Evolutionary conservation across 2,113 vertebrate genomes (phyloP).

Genomic region (Clarias gariepinus): DNA sequence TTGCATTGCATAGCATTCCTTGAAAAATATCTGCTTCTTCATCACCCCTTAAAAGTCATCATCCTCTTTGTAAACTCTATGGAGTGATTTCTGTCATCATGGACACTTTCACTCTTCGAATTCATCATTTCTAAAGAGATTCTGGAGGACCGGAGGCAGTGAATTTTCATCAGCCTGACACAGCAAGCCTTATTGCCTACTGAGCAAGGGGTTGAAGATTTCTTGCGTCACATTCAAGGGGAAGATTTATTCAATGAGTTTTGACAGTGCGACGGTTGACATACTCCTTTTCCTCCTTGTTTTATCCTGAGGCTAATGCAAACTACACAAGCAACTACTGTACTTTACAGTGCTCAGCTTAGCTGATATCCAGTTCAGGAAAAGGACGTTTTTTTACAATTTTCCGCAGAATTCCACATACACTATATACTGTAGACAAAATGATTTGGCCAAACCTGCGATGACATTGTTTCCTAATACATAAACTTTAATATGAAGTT

Average conservation of each 20-base stretch:
- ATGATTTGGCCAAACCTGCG: too few relatives aligned
- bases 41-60: neutral
- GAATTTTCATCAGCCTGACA: conserved; percentile 2
- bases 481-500: too few relatives aligned
- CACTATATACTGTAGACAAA: too few relatives aligned
- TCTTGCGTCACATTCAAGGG: conserved; percentile 20
- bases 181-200: neutral
- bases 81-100: conserved; percentile 17
- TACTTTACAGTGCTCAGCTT: neutral
- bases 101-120: neutral
- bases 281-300: neutral
- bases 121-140: conserved; percentile 14
- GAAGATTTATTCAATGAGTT: conserved; percentile 20
- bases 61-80: neutral
- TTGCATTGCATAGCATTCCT: neutral
- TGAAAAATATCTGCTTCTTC: neutral
- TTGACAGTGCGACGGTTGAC: neutral
- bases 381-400: neutral
- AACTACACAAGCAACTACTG: neutral
- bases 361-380: neutral
- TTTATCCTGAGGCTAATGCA: neutral
- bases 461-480: too few relatives aligned
- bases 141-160: neutral
- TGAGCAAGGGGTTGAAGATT: conserved; percentile 6
- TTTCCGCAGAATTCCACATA: neutral